Percentiles rank a stretch among this genome's conserved stretches.
These are phyloP conservation scores for Microdon myrmicae DNA, from an alignment of 2,888 invertebrate species.

Conservation along the genomic window DNA sequence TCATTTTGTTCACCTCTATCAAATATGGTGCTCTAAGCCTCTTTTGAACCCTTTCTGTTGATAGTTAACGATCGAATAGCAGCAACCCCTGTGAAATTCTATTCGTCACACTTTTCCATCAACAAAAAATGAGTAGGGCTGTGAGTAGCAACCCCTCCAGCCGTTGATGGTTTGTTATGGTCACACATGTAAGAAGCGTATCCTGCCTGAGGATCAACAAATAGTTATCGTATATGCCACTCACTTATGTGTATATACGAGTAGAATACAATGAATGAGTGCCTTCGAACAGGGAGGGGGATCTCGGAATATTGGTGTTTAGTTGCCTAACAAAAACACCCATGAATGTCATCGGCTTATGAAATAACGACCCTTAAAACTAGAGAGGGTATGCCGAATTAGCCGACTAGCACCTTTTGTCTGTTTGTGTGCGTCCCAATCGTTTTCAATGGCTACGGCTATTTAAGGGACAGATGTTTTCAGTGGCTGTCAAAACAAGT, in stretches of 20 bases:
- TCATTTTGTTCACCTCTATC: too few relatives aligned
- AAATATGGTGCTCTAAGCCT: too few relatives aligned
- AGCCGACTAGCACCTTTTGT: slow-evolving; percentile 25
- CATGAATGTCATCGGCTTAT: slow-evolving; percentile 14
- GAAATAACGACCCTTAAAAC: too few relatives aligned
- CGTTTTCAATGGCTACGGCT: slow-evolving; percentile 10
- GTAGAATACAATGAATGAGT: neutral
- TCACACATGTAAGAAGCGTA: slow-evolving; percentile 4
- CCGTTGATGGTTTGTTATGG: neutral
- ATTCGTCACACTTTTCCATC: slow-evolving; percentile 19
- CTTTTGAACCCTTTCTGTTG: too few relatives aligned
- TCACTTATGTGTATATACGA: too few relatives aligned
- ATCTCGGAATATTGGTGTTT: slow-evolving; percentile 12
- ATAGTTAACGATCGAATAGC: too few relatives aligned
- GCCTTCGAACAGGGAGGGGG: slow-evolving; percentile 4
- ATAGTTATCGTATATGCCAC: slow-evolving; percentile 7
- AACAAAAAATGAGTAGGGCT: neutral
- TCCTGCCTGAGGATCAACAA: slow-evolving; percentile 23
- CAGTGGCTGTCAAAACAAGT: slow-evolving; percentile 34
- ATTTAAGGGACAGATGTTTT: slow-evolving; percentile 34
- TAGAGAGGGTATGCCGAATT: slow-evolving; percentile 18
- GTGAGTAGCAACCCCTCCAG: slow-evolving; percentile 1
- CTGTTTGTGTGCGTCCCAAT: slow-evolving; percentile 9
- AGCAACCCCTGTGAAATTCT: slow-evolving; percentile 9
- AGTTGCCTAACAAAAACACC: slow-evolving; percentile 11